A percentile compares a stretch with the other conserved stretches of the same genome.
These are phyloP conservation scores for Gouania willdenowi DNA, from an alignment of 2,797 vertebrate genomes.

Conservation along the genomic window DNA sequence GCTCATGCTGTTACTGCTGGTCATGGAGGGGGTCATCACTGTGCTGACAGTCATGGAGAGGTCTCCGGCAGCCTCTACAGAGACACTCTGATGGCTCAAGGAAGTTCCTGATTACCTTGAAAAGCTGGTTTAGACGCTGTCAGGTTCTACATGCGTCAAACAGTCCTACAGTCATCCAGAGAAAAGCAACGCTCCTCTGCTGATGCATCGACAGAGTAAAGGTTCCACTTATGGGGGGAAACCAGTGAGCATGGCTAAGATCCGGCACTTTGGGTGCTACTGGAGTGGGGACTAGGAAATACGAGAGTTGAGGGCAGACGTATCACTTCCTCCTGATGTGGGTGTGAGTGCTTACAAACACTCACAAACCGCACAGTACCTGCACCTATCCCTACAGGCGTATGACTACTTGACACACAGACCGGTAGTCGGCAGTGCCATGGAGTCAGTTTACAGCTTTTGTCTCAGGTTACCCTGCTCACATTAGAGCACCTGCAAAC, in stretches of 20 bases:
- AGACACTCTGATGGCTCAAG: slow-evolving; percentile 18
- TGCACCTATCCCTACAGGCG: slow-evolving; percentile 8
- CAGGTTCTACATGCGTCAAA: slow-evolving; percentile 17
- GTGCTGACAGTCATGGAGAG: slow-evolving; percentile 65
- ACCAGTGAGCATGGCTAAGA: slow-evolving; percentile 52
- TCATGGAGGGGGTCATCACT: slow-evolving; percentile 74
- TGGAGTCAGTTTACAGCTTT: slow-evolving; percentile 56
- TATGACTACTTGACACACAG: neutral
- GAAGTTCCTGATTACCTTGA: slow-evolving; percentile 21
- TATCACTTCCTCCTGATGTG: slow-evolving; percentile 65
- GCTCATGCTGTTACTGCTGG: slow-evolving; percentile 94
- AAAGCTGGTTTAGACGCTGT: slow-evolving; percentile 6
- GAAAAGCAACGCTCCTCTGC: slow-evolving; percentile 17
- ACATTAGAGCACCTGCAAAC: slow-evolving; percentile 48
- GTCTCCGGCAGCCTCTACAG: slow-evolving; percentile 7
- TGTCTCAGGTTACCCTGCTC: slow-evolving; percentile 58
- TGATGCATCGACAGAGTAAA: slow-evolving; percentile 31
- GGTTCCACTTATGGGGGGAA: slow-evolving; percentile 27
- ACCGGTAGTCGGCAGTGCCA: slow-evolving; percentile 4
- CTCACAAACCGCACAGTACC: neutral
- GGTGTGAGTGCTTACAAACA: slow-evolving; percentile 15
- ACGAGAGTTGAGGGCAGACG: slow-evolving; percentile 44
- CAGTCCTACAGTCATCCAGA: slow-evolving; percentile 22
- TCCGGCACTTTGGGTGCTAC: slow-evolving; percentile 36
- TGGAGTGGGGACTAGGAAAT: slow-evolving; percentile 62